phyloP scores from a whole-genome alignment of 2,797 vertebrate genomes.

The Numenius phaeopus region DNA sequence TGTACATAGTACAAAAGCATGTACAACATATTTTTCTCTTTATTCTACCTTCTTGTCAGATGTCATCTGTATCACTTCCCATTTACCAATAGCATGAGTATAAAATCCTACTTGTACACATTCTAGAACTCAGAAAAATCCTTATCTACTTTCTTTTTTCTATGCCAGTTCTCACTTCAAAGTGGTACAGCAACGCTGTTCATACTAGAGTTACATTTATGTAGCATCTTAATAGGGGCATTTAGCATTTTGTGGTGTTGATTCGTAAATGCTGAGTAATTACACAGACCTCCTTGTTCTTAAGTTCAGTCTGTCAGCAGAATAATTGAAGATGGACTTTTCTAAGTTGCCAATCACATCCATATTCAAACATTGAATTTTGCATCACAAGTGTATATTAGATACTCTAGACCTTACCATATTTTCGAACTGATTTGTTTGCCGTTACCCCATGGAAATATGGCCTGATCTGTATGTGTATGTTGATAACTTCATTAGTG shows the following conservation, averaged over 20 bases:
- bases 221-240: not conserved
- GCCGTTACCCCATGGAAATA: not conserved
- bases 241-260: not conserved
- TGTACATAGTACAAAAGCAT: not conserved
- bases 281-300: not conserved
- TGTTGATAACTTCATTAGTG: not conserved
- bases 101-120: not conserved
- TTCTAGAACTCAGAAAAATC: not conserved
- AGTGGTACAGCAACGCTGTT: not conserved
- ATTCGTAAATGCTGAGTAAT: not conserved
- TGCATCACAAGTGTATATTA: not conserved
- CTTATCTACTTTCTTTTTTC: not conserved
- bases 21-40: not conserved
- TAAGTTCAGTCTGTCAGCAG: not conserved
- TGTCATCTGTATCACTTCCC: not conserved
- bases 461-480: not conserved
- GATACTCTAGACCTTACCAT: not conserved
- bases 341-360: not conserved
- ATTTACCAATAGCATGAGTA: not conserved
- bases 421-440: not conserved
- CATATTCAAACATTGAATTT: not conserved
- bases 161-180: not conserved
- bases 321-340: not conserved
- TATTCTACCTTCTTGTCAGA: not conserved
- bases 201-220: not conserved